Evolutionary conservation across 2,797 vertebrate species (phyloP), one percentile per base, ranked within the genome.

Genomic region (Cryptoprocta ferox): DNA sequence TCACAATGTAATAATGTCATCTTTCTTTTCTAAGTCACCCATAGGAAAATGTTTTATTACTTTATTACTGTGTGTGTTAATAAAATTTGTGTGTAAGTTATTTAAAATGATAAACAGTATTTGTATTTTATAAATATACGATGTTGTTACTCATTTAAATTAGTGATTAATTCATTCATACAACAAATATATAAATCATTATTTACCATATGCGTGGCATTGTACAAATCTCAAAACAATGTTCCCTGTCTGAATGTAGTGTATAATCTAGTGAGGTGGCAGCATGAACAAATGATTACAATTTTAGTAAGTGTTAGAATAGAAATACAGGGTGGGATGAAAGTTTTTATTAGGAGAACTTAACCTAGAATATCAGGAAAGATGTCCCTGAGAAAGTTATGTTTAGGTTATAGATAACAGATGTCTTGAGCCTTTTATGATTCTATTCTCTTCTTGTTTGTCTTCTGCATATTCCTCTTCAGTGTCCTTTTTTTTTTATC

Each of bases 101-200:
- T 70, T 95, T 65, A 94, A 85, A 84, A 53, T 90, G 75, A 63
- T 91, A 65, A 82, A 28, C 13, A 66, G 3, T 82, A 30, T 88
- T 96, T 90, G 16, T 93, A 87, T 80, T 95, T 78, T 94, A 26
- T 6, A 68, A n/a, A 84, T 56, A 56, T 35, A 39, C 95, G 35
- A 59, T 94, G 32, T 35, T 94, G 32, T 35, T 73, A 76, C 50
- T 92, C 14, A 75, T 78, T 81, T 96, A 85, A 91, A 26, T 87
- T 83, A 76, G 73, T 91, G 65, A 70, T 65, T 65, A 71, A 80
- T 4, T 85, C 65, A 91, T 81, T 96, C 39, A n/a, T 94, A 24
- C 73, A 83, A 32, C 11, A 94, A 39, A 91, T 81, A 15, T 18
- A 59, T 78, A 65, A 28, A 66, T 91, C 6, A 30, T 75, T 39